Evolutionary conservation across 1,140 invertebrate genomes (phyloP).

Genomic region (Andrena cerasifolii): DNA sequence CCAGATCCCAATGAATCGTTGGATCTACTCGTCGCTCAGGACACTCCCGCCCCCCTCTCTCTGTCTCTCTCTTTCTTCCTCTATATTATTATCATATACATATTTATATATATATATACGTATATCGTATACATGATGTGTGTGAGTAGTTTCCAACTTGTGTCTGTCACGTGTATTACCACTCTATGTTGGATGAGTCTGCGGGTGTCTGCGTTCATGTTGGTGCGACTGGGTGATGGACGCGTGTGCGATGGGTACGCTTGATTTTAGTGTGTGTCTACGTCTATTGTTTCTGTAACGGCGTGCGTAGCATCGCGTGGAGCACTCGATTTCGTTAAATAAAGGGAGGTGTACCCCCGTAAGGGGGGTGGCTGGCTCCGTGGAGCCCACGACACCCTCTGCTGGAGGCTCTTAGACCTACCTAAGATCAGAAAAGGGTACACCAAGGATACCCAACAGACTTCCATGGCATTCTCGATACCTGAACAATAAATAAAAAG

Average conservation of each 20-base stretch:
- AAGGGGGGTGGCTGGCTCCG: slow-evolving; percentile 5
- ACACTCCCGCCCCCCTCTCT: slow-evolving; percentile 38
- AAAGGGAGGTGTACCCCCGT: neutral
- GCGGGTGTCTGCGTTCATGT: slow-evolving; percentile 79
- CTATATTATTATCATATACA: slow-evolving; percentile 7
- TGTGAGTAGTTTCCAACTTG: slow-evolving; percentile 82
- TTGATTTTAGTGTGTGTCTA: slow-evolving; percentile 82
- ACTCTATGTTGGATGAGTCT: slow-evolving; percentile 80
- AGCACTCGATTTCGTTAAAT: slow-evolving; percentile 59
- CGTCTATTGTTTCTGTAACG: slow-evolving; percentile 82
- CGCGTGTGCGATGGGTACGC: slow-evolving; percentile 80
- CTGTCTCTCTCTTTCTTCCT: slow-evolving; percentile 35
- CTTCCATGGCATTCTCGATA: too few relatives aligned
- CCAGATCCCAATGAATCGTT: neutral
- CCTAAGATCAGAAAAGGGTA: too few relatives aligned
- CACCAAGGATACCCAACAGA: too few relatives aligned
- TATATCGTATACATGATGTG: slow-evolving; percentile 47
- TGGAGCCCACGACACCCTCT: slow-evolving; percentile 1
- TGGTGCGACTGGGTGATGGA: slow-evolving; percentile 76
- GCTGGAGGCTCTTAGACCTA: too few relatives aligned
- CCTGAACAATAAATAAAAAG: neutral
- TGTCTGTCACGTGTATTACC: slow-evolving; percentile 83
- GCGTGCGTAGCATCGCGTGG: slow-evolving; percentile 76
- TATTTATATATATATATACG: slow-evolving; percentile 19
- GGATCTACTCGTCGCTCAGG: neutral